These are phyloP conservation scores for Spondyliosoma cantharus DNA, from an alignment of 2,797 vertebrate species.

Conservation along the genomic window DNA sequence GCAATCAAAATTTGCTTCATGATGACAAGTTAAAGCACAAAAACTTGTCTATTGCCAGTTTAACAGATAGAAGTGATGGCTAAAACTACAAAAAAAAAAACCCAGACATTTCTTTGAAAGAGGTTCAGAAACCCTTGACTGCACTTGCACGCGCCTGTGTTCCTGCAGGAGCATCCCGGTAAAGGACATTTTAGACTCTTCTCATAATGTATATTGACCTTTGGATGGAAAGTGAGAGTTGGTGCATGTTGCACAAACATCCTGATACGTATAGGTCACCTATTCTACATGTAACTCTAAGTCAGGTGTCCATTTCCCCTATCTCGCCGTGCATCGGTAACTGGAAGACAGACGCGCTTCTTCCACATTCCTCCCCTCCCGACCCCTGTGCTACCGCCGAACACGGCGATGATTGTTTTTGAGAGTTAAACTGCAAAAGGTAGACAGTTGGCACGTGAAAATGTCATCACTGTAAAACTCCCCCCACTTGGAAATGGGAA, in stretches of 20 bases:
- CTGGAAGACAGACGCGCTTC: constrained; percentile 45
- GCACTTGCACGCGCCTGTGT: neutral
- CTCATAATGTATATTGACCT: constrained; percentile 20
- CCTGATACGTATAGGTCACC: constrained; percentile 55
- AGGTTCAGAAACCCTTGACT: neutral
- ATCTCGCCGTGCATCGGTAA: constrained; percentile 45
- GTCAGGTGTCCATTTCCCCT: constrained; percentile 36
- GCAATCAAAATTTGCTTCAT: too few relatives aligned
- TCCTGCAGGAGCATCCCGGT: neutral
- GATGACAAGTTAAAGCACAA: neutral
- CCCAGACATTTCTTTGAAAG: neutral
- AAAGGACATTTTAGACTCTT: constrained; percentile 15
- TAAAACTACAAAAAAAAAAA: neutral
- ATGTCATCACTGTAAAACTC: constrained; percentile 79
- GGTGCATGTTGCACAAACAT: constrained; percentile 46
- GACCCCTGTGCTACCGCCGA: constrained; percentile 3
- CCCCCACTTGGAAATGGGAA: constrained; percentile 74
- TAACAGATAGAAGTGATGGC: neutral
- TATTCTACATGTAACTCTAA: constrained; percentile 33
- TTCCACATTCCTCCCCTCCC: neutral
- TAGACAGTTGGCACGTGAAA: constrained; percentile 76
- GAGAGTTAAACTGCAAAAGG: constrained; percentile 63
- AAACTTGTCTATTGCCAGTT: too few relatives aligned
- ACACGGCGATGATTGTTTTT: constrained; percentile 58
- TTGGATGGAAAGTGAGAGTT: constrained; percentile 1